phyloP scores from a whole-genome alignment of 2,113 vertebrate genomes.

The Naja naja region DNA sequence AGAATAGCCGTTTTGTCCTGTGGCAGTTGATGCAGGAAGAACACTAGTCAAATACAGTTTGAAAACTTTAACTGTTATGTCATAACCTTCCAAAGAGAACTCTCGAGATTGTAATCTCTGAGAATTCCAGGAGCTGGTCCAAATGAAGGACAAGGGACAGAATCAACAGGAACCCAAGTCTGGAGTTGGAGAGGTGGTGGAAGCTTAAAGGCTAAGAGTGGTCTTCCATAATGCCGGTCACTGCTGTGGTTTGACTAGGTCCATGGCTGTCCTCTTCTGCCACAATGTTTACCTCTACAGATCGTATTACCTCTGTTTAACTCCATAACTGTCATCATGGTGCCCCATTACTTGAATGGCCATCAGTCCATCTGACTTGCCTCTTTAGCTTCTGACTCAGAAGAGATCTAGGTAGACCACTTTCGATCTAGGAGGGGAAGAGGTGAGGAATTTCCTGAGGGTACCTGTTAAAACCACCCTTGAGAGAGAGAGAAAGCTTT shows the following conservation, averaged over 20 bases:
- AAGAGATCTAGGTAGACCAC: background rate
- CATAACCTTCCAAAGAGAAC: background rate
- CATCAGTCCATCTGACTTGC: background rate
- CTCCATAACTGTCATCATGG: background rate
- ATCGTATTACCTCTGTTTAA: background rate
- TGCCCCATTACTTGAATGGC: background rate
- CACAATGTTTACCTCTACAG: background rate
- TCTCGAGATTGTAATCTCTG: background rate
- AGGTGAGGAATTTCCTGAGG: background rate
- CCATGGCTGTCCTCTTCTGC: background rate
- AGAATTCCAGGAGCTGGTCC: background rate
- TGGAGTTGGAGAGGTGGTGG: background rate
- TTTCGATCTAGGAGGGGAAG: background rate
- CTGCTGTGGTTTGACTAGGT: background rate
- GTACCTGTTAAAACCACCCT: background rate
- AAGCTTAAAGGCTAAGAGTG: background rate
- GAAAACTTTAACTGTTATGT: background rate
- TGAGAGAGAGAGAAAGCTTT: background rate
- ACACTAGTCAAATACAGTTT: background rate
- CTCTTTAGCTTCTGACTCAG: background rate
- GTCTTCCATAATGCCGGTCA: background rate
- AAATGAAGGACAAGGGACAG: background rate
- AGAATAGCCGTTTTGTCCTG: background rate
- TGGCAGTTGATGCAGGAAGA: background rate
- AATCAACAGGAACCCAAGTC: background rate